A percentile compares a stretch with the other conserved stretches of the same genome.
phyloP scores from a whole-genome alignment of 2,888 invertebrate species.

The Amaurobius ferox region DNA sequence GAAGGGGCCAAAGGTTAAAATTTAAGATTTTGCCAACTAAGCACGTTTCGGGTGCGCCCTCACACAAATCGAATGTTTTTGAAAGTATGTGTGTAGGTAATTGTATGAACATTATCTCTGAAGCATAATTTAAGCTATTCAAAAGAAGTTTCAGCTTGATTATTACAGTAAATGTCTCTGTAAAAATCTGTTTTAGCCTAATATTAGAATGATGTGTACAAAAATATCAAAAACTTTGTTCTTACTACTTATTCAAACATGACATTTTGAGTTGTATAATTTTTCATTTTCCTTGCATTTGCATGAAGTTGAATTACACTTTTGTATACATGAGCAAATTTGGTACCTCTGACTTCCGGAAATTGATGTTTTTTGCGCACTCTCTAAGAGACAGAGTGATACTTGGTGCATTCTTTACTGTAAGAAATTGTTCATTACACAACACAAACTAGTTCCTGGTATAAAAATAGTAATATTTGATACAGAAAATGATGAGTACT shows the following conservation, averaged over 20 bases:
- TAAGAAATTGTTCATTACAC: not conserved
- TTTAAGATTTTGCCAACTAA: no score
- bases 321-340: not conserved
- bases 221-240: not conserved
- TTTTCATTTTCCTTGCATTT: constrained; percentile 20
- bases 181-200: constrained; percentile 17
- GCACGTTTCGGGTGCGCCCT: no score
- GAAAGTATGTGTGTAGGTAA: no score
- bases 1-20: no score
- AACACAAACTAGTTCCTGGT: constrained; percentile 1
- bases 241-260: constrained; percentile 14
- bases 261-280: not conserved
- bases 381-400: not conserved
- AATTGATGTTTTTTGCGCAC: not conserved
- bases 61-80: no score
- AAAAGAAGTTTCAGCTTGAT: no score
- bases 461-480: not conserved
- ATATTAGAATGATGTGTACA: no score
- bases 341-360: not conserved
- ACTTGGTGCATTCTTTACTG: not conserved
- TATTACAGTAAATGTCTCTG: no score
- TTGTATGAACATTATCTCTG: no score
- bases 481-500: not conserved
- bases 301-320: constrained; percentile 19
- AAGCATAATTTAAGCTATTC: no score